Evolutionary conservation across 2,797 vertebrate genomes (phyloP).

Genomic region (Acrocephalus scirpaceus): DNA sequence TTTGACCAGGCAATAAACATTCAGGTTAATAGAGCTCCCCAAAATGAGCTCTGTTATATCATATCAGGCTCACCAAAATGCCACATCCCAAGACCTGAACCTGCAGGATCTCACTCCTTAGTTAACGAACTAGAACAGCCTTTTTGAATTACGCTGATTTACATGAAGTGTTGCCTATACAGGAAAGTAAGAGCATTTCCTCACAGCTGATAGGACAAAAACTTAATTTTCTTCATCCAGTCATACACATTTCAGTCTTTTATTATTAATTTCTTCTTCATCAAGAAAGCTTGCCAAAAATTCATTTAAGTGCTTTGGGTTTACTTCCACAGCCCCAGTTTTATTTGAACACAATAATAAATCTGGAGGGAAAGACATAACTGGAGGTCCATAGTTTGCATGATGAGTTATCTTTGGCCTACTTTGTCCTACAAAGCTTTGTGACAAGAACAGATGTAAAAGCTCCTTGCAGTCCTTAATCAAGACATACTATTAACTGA

Average conservation of each 20-base stretch:
- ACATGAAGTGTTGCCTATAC: not conserved
- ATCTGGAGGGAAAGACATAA: not conserved
- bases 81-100: not conserved
- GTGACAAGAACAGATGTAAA: conserved; percentile 38
- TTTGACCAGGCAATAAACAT: not conserved
- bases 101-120: not conserved
- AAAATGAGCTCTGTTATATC: no score
- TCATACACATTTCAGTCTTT: not conserved
- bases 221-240: not conserved
- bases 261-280: not conserved
- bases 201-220: not conserved
- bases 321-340: not conserved
- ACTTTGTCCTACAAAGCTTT: conserved; percentile 17
- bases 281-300: not conserved
- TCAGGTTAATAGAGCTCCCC: not conserved
- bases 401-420: conserved; percentile 20
- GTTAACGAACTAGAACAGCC: not conserved
- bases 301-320: not conserved
- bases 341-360: conserved; percentile 4
- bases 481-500: conserved; percentile 19
- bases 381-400: not conserved
- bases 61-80: not conserved
- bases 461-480: conserved; percentile 39
- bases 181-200: not conserved
- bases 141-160: not conserved